phyloP scores from a whole-genome alignment of 2,888 invertebrate species.

The Ophion slaviceki region DNA sequence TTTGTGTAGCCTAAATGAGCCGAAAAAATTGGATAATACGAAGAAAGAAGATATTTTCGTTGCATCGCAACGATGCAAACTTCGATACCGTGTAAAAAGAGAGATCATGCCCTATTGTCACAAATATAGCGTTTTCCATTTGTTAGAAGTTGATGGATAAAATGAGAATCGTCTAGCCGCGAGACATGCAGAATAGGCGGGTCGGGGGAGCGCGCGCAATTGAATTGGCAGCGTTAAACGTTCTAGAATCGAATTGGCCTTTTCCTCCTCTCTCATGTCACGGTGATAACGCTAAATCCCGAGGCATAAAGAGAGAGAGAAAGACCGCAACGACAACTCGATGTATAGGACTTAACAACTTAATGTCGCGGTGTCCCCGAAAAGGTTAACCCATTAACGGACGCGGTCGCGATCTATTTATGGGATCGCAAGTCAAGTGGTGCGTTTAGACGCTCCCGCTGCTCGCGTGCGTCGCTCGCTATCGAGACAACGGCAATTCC shows the following conservation, averaged over 20 bases:
- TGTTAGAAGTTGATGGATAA: not conserved
- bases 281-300: slow-evolving; percentile 10
- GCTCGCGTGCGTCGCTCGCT: not conserved
- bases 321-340: slow-evolving; percentile 46
- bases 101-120: not conserved
- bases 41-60: too few relatives aligned
- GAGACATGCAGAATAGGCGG: not conserved
- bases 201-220: slow-evolving; percentile 21
- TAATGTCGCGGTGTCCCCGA: slow-evolving; percentile 45
- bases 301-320: slow-evolving; percentile 17
- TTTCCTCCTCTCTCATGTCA: not conserved
- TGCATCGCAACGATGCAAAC: too few relatives aligned
- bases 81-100: too few relatives aligned
- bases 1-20: too few relatives aligned
- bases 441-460: not conserved
- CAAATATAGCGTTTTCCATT: not conserved
- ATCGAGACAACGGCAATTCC: slow-evolving; percentile 22
- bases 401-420: slow-evolving; percentile 56
- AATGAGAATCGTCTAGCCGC: not conserved
- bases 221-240: slow-evolving; percentile 50
- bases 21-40: too few relatives aligned
- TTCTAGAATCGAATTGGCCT: slow-evolving; percentile 24
- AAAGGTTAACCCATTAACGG: slow-evolving; percentile 55
- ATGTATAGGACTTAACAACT: slow-evolving; percentile 55
- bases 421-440: slow-evolving; percentile 37